Conservation (phyloP, 2,113 vertebrate species). For the Eptesicus fuscus region DNA sequence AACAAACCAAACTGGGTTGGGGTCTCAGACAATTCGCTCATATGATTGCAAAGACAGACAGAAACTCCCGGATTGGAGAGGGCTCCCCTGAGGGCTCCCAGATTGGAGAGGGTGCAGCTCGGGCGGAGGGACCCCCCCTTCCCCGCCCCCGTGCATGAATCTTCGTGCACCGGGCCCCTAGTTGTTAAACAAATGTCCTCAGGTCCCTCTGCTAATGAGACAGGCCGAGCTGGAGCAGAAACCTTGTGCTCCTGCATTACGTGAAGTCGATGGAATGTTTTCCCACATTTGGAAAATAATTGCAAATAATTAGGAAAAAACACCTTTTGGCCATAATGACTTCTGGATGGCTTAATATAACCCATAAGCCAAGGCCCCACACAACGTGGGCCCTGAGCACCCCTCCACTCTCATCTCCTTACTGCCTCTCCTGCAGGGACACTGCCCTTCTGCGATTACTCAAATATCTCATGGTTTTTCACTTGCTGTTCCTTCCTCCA, state of each 20-base stretch:
- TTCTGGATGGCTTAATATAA: background rate
- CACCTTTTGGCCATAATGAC: background rate
- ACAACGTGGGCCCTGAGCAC: accelerated
- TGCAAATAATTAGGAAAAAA: slow-evolving; percentile 11
- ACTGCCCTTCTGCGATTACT: background rate
- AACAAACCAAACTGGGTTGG: too few species aligned
- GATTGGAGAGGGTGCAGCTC: too few species aligned
- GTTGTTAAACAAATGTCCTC: background rate
- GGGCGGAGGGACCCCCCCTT: too few species aligned
- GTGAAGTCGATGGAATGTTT: background rate
- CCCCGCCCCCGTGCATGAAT: too few species aligned
- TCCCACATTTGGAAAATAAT: slow-evolving; percentile 8
- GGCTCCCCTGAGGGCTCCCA: too few species aligned
- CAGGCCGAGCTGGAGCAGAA: background rate
- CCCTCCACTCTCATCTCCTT: background rate
- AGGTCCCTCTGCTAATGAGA: background rate
- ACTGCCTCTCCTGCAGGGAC: background rate
- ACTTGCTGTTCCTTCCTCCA: background rate
- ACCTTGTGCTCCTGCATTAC: background rate
- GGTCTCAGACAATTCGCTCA: too few species aligned
- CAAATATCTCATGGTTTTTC: background rate
- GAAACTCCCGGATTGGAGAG: too few species aligned
- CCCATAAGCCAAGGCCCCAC: background rate
- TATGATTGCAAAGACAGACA: too few species aligned
- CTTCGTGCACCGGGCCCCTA: too few species aligned